Evolutionary conservation across 2,797 vertebrate species (phyloP), one percentile per base, ranked within the genome.

Genomic region (Muraenolepis orangiensis): DNA sequence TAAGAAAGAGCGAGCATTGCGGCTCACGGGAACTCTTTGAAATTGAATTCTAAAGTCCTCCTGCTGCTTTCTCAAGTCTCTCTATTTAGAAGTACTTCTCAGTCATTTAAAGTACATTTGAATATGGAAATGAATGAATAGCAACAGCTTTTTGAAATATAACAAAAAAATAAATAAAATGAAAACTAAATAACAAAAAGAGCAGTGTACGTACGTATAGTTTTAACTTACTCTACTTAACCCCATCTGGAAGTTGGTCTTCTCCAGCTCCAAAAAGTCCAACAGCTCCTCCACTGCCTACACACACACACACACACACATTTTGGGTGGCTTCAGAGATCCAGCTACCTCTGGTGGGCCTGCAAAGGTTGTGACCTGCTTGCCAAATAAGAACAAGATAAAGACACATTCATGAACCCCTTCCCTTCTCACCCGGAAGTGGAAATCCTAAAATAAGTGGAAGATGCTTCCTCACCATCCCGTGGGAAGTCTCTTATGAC

Each of bases 241-340:
- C 16, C 98, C 98, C 95, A 98, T 95, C 90, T 97, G 95, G 86
- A 94, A 96, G 88, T 90, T 97, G 93, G 95, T 99, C 86, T 96
- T 96, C 91, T 99, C 97, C 85, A 99, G 91, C 72, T 99, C 98
- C 93, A 98, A 80, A 0, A 96, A 96, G 80, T 97, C 96, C 89
- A 99, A 90, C 34, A 99, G 90, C 85, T 99, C 97, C 81, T 98
- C 95, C 79, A 96, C 97, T 0, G 97, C 97, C 98, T 99, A 26
- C 10, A 26, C 57, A 64, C 57, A 26, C 57, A 61, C 23, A 61
- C 57, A 61, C n/a, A 26, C 51, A 83, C 4, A n/a, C 86, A 66
- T 0, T 38, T 11, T 7, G 23, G 57, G 57, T 26, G 10, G 23
- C 57, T 26, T 23, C 23, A 26, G 8, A 26, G 23, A 64, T 26